phyloP scores from a whole-genome alignment of 2,888 invertebrate genomes.

The Troides helena region DNA sequence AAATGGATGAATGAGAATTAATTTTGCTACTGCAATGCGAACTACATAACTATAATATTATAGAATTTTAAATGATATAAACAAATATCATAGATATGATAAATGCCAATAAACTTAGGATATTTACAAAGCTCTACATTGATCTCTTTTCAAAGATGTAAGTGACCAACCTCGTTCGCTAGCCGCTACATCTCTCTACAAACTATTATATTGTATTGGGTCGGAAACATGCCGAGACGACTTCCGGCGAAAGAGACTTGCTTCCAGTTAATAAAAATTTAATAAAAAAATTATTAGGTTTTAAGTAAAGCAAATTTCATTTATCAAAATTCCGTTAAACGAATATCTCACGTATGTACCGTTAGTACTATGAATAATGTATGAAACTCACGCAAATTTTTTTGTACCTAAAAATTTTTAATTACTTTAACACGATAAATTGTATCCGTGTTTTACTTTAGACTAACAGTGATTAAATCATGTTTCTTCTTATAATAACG shows the following conservation, averaged over 20 bases:
- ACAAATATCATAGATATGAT: too few relatives aligned
- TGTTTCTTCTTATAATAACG: not conserved
- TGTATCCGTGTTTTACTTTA: not conserved
- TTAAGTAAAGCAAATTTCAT: not conserved
- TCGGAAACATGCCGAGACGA: too few relatives aligned
- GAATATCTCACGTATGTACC: conserved; percentile 35
- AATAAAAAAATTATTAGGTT: not conserved
- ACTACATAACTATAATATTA: too few relatives aligned
- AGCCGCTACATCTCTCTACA: too few relatives aligned
- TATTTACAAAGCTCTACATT: too few relatives aligned
- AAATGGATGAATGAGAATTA: too few relatives aligned
- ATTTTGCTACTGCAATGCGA: too few relatives aligned
- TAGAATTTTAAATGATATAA: too few relatives aligned
- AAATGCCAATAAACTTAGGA: too few relatives aligned
- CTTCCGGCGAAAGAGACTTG: not conserved
- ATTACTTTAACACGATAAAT: conserved; percentile 2
- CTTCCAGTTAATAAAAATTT: not conserved
- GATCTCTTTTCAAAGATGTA: too few relatives aligned
- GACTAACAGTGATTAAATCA: not conserved
- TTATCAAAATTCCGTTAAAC: not conserved
- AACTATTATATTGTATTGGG: too few relatives aligned
- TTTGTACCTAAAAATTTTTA: not conserved
- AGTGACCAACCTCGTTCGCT: too few relatives aligned
- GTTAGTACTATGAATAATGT: conserved; percentile 11
- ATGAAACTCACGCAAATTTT: conserved; percentile 34